Conservation (phyloP, 2,888 invertebrate genomes). For the Ochropleura leucogaster region DNA sequence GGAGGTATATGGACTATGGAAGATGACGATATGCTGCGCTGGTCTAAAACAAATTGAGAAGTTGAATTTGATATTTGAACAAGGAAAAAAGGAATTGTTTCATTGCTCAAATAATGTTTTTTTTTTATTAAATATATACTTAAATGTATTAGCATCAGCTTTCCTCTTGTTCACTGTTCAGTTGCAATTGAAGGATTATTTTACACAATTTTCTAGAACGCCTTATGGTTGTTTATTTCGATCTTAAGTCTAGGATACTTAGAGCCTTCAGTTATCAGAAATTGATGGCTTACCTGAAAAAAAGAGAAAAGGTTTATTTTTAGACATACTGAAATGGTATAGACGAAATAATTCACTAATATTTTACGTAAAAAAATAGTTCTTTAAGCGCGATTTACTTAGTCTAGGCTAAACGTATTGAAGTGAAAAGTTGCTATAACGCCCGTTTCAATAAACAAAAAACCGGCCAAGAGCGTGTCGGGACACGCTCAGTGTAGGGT, state of each 20-base stretch:
- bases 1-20: too few species aligned
- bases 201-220: not conserved
- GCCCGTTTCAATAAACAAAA: too few species aligned
- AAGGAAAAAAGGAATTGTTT: too few species aligned
- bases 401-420: not conserved
- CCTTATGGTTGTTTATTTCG: not conserved
- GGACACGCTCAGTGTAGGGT: too few species aligned
- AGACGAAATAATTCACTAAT: not conserved
- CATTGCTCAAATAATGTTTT: not conserved
- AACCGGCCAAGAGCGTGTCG: too few species aligned
- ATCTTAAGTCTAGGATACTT: conserved; percentile 48
- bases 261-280: conserved; percentile 28
- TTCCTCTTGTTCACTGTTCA: not conserved
- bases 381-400: not conserved
- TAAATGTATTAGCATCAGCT: not conserved
- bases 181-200: not conserved
- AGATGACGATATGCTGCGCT: too few species aligned
- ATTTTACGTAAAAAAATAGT: not conserved
- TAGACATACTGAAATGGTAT: not conserved
- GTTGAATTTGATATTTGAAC: too few species aligned
- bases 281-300: conserved; percentile 61
- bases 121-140: too few species aligned
- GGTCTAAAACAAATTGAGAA: too few species aligned
- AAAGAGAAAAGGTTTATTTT: conserved; percentile 38
- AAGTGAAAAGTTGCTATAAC: too few species aligned